phyloP scores from a whole-genome alignment of 2,113 vertebrate species.

The Dipodomys ordii region DNA sequence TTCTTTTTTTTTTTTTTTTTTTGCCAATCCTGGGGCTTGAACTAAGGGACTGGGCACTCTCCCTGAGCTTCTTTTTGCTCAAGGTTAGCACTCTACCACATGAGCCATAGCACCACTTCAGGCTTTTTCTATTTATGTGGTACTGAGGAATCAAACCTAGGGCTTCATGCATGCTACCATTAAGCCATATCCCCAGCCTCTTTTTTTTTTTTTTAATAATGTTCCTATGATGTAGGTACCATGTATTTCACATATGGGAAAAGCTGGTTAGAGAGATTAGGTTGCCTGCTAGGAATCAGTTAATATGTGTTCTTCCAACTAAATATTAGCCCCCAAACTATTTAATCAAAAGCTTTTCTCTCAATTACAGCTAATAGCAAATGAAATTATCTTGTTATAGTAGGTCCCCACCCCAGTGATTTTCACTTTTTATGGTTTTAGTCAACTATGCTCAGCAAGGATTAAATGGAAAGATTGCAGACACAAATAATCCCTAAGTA shows the following conservation, averaged over 20 bases:
- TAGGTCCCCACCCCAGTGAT: not conserved
- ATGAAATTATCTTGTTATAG: constrained; percentile 3
- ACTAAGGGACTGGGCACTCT: too few species aligned
- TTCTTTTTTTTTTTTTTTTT: too few species aligned
- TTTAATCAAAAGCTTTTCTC: constrained; percentile 30
- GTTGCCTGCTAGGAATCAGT: not conserved
- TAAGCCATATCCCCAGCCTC: too few species aligned
- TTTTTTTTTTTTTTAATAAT: not conserved
- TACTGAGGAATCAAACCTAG: too few species aligned
- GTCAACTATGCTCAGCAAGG: not conserved
- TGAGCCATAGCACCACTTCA: too few species aligned
- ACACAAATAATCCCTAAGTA: constrained; percentile 11
- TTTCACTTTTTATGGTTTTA: not conserved
- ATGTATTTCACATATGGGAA: constrained; percentile 4
- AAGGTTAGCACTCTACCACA: too few species aligned
- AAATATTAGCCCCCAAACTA: constrained; percentile 3
- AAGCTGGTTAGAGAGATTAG: not conserved
- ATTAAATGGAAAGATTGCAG: not conserved
- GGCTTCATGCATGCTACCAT: too few species aligned
- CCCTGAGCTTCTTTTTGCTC: too few species aligned
- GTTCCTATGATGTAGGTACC: not conserved
- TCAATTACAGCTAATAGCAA: constrained; percentile 17
- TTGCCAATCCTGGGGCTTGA: too few species aligned
- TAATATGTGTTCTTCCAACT: not conserved
- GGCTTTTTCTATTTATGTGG: too few species aligned